Percentiles rank a stretch among this genome's conserved stretches.
These are phyloP conservation scores for Lydus trimaculatus DNA, from an alignment of 2,888 invertebrate species.

Conservation along the genomic window DNA sequence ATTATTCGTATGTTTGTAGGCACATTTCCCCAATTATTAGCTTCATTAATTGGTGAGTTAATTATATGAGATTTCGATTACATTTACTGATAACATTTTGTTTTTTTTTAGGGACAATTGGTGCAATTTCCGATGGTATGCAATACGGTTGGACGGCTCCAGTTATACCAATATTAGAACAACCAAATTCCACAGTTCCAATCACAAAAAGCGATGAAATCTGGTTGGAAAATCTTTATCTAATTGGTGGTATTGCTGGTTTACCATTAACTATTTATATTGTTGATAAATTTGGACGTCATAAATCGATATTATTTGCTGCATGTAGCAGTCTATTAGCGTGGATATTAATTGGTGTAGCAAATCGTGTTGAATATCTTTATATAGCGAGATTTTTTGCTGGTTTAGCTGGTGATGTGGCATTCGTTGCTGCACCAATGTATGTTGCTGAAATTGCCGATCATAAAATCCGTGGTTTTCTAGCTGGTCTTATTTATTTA, in stretches of 20 bases:
- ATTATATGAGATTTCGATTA: neutral
- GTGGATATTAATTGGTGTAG: conserved; percentile 53
- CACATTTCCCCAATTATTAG: conserved; percentile 41
- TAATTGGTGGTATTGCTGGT: conserved; percentile 46
- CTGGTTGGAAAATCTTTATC: conserved; percentile 47
- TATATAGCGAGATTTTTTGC: conserved; percentile 51
- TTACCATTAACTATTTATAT: conserved; percentile 51
- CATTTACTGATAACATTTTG: neutral
- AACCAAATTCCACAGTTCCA: conserved; percentile 46
- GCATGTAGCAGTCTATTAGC: conserved; percentile 49
- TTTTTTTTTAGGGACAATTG: conserved; percentile 50
- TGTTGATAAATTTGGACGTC: conserved; percentile 51
- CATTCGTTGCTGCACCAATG: conserved; percentile 58
- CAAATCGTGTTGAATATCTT: conserved; percentile 43
- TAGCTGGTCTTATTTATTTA: conserved; percentile 55
- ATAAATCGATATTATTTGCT: conserved; percentile 52
- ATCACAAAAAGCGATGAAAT: conserved; percentile 45
- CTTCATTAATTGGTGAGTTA: conserved; percentile 42
- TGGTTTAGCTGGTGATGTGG: conserved; percentile 56
- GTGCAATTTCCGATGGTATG: conserved; percentile 58
- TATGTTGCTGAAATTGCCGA: conserved; percentile 59
- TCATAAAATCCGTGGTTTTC: conserved; percentile 55
- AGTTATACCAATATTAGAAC: conserved; percentile 51
- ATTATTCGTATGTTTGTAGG: conserved; percentile 35
- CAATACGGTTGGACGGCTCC: conserved; percentile 58